phyloP scores from a whole-genome alignment of 2,888 invertebrate species.

The Graphium colonna region DNA sequence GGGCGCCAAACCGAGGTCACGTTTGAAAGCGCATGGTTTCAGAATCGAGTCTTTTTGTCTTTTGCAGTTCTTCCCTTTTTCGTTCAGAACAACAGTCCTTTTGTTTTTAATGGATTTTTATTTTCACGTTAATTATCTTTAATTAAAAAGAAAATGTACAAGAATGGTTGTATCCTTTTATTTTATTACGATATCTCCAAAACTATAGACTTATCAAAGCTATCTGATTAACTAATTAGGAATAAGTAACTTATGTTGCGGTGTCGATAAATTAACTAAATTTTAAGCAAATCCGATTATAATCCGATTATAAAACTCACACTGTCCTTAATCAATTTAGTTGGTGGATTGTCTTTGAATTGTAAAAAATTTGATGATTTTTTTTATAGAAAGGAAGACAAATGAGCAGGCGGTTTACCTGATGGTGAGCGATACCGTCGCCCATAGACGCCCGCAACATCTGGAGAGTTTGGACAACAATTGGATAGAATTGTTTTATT shows the following conservation, averaged over 20 bases:
- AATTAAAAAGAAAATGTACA: neutral
- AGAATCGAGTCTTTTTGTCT: neutral
- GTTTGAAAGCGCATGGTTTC: constrained; percentile 1
- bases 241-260: neutral
- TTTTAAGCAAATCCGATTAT: neutral
- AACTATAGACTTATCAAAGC: neutral
- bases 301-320: no score
- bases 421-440: no score
- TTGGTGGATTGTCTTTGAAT: no score
- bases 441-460: no score
- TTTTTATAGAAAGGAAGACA: no score
- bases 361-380: no score
- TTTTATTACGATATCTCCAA: neutral
- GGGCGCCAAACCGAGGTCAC: constrained; percentile 7
- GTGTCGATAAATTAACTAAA: neutral
- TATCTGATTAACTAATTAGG: neutral
- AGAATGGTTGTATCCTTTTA: no score
- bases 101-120: neutral
- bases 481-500: no score
- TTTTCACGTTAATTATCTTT: neutral
- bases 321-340: no score
- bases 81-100: neutral
- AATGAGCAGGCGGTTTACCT: no score
- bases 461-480: no score
- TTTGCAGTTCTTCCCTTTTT: neutral